Evolutionary conservation across 2,113 vertebrate species (phyloP).

Genomic region (Tragelaphus buxtoni): DNA sequence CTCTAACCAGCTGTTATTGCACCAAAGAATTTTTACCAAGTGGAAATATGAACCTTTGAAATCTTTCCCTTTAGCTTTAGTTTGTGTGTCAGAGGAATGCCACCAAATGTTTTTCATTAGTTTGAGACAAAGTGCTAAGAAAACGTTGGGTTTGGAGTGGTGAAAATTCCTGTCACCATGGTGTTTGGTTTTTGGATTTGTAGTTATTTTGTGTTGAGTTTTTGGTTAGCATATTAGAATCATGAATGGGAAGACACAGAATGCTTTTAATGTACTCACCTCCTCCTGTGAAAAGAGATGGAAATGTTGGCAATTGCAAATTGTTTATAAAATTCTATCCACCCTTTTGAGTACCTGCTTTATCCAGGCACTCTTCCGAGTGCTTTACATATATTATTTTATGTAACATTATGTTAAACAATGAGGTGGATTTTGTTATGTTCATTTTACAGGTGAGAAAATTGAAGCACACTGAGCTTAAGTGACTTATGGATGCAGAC

Average conservation of each 20-base stretch:
- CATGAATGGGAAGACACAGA: background rate
- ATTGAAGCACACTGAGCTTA: background rate
- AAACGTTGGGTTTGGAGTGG: background rate
- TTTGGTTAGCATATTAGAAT: background rate
- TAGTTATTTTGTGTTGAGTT: background rate
- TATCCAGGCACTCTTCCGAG: background rate
- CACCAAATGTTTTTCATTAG: background rate
- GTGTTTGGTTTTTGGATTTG: background rate
- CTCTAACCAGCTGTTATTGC: background rate
- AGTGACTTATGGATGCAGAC: background rate
- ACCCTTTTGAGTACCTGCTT: background rate
- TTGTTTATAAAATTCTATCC: background rate
- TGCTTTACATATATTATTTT: background rate
- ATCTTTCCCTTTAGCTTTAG: background rate
- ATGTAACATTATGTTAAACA: background rate
- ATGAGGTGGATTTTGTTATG: background rate
- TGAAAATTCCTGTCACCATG: background rate
- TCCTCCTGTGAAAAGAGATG: background rate
- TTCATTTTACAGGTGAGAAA: background rate
- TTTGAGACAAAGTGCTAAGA: background rate
- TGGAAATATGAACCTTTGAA: background rate
- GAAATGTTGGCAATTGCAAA: background rate
- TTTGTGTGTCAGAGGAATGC: background rate
- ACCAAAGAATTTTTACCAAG: conserved; percentile 8
- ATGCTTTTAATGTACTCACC: background rate